Base-by-base conservation (phyloP, 2,113 vertebrate species). In the Archocentrus centrarchus region DNA sequence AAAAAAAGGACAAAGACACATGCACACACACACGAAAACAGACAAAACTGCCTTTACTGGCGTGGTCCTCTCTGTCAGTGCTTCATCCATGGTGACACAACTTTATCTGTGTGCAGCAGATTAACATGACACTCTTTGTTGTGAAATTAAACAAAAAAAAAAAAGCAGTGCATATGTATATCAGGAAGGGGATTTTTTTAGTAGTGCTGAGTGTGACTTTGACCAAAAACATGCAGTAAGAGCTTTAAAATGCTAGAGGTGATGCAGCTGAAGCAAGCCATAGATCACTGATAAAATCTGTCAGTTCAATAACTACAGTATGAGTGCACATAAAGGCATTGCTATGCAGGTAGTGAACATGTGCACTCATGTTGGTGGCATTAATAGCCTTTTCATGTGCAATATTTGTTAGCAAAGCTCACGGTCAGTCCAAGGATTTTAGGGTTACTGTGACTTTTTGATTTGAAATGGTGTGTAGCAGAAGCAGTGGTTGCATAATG, bases 61-160 rank as follows among this genome's bases (percentile, higher is more conserved):
- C 85, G 17, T 17, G 37, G 79, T 75, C 61, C 62, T 57, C 64
- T 62, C 20, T 76, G 41, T 84, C 64, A 68, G 75, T 35, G 50
- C 62, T 85, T 88, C 81, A 91, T 89, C 84, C 35, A 14, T 80
- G 80, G 83, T 18, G 3, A 57, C 77, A 85, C 60, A 77, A 87
- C 64, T 90, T 83, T 91, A 89, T 94, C 90, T 82, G 86, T 82
- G 39, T 6, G 3, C 24, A 64, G 80, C 91, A 90, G 88, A 90
- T 91, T 66, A 81, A 83, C 15, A 44, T 20, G 24, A 59, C 63
- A 76, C 20, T 20, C 55, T 84, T 85, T 91, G 59, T 75, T 81
- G 27, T n/a, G 50, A 88, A 90, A 90, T 87, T 79, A 85, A 44
- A 82, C 32, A 59, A 63, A 63, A 83, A 83, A 82, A 37, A 22